Evolutionary conservation across 2,888 invertebrate species (phyloP).

Genomic region (Peribatodes rhomboidaria): DNA sequence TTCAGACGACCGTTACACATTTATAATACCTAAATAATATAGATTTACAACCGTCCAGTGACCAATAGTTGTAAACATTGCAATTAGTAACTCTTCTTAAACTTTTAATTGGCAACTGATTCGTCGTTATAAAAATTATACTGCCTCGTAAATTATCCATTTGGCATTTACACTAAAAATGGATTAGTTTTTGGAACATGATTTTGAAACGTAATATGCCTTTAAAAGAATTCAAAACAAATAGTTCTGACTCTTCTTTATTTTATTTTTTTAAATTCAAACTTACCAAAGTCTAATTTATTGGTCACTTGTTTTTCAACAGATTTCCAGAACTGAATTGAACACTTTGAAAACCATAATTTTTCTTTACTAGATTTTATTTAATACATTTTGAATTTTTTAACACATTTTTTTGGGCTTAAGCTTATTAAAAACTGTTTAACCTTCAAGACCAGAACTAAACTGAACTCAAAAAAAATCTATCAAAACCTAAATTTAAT

Average conservation of each 20-base stretch:
- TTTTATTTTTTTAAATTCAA: no score
- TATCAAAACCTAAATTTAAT: not conserved
- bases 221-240: conserved; percentile 13
- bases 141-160: conserved; percentile 32
- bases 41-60: conserved; percentile 24
- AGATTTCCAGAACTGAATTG: no score
- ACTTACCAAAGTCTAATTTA: no score
- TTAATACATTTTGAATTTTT: no score
- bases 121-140: conserved; percentile 33
- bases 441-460: not conserved
- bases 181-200: conserved; percentile 32
- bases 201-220: conserved; percentile 15
- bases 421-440: not conserved
- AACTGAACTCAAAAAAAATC: not conserved
- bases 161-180: conserved; percentile 34
- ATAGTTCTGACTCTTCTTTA: conserved; percentile 6
- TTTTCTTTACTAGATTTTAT: no score
- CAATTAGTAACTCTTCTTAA: conserved; percentile 32
- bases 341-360: no score
- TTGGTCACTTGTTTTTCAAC: no score
- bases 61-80: conserved; percentile 31
- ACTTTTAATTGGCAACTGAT: conserved; percentile 36
- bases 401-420: no score
- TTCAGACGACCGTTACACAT: conserved; percentile 7
- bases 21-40: conserved; percentile 16